Percentiles rank a stretch among this genome's conserved stretches.
phyloP scores from a whole-genome alignment of 1,140 invertebrate species.

The Dendrolimus kikuchii region DNA sequence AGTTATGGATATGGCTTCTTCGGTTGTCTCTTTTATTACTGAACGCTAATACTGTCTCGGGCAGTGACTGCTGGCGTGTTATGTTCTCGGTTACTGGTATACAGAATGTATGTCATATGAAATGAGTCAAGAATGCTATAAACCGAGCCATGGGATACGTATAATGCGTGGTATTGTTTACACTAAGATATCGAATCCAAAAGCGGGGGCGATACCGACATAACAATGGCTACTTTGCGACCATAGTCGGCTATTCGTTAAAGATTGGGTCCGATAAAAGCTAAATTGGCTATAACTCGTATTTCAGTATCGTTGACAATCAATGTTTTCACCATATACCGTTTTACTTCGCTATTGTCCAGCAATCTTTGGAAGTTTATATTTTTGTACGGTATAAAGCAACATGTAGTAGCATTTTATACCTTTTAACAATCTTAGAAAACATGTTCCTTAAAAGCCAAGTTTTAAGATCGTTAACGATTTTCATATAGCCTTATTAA shows the following conservation, averaged over 20 bases:
- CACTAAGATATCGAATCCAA: conserved; percentile 1
- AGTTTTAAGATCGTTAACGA: too few species aligned
- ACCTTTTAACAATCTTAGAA: too few species aligned
- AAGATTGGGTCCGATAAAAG: conserved; percentile 46
- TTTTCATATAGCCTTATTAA: background rate
- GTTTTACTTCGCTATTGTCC: too few species aligned
- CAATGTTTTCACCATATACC: background rate
- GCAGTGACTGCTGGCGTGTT: too few species aligned
- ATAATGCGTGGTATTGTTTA: background rate
- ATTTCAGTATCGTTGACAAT: conserved; percentile 25
- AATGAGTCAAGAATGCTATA: conserved; percentile 38
- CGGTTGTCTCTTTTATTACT: too few species aligned
- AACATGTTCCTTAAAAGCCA: too few species aligned
- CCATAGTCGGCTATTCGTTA: conserved; percentile 19
- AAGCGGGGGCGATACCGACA: conserved; percentile 32
- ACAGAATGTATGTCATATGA: background rate
- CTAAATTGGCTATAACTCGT: conserved; percentile 36
- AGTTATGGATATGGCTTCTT: too few species aligned
- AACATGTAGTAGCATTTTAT: too few species aligned
- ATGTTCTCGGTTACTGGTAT: too few species aligned
- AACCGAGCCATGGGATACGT: conserved; percentile 16
- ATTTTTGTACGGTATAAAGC: too few species aligned
- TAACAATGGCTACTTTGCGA: conserved; percentile 37
- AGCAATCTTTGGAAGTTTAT: too few species aligned
- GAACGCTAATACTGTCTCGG: too few species aligned